Evolutionary conservation across 2,888 invertebrate species (phyloP), one percentile per base, ranked within the genome.

Genomic region (Cosmia pyralina): DNA sequence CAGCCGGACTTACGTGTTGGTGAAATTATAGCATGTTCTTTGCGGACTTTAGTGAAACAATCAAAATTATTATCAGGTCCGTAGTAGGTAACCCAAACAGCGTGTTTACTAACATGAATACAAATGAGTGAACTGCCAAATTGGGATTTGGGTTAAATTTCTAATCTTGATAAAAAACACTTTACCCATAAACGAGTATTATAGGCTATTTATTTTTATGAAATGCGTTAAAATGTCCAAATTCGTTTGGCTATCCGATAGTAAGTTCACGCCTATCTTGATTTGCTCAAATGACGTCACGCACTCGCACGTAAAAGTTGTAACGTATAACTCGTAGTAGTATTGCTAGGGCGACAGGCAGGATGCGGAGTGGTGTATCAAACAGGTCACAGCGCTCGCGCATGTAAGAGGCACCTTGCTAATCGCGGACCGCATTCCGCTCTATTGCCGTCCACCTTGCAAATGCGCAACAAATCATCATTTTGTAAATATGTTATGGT

Each of bases 341-440:
- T 66, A 65, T 46, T 52, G 44, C 66, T 63, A 50, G 63, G 72
- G 79, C 76, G 74, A 69, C 57, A 58, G 72, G 69, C 82, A 87
- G 87, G 88, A 87, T 88, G 87, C 79, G 67, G 77, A 68, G 75
- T 73, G 78, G 73, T 75, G 81, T 75, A 75, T 66, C 73, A 73
- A 86, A 84, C 88, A 77, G 84, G 88, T 84, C 82, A 75, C 78
- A 38, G 76, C 72, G 77, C 80, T 69, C 67, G 82, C 84, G 83
- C 77, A 58, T 71, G 60, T 72, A 71, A 76, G 69, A 77, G 77
- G 82, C 88, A 81, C 83, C 85, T 79, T 77, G 81, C 81, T 82
- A 83, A 88, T 88, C 82, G 83, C 34, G 67, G 70, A 87, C 89
- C 82, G 80, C 88, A 90, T 85, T 86, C 88, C 87, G 53, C 41